These are phyloP conservation scores for Sitobion miscanthi DNA, from an alignment of 1,140 invertebrate genomes.

Conservation along the genomic window DNA sequence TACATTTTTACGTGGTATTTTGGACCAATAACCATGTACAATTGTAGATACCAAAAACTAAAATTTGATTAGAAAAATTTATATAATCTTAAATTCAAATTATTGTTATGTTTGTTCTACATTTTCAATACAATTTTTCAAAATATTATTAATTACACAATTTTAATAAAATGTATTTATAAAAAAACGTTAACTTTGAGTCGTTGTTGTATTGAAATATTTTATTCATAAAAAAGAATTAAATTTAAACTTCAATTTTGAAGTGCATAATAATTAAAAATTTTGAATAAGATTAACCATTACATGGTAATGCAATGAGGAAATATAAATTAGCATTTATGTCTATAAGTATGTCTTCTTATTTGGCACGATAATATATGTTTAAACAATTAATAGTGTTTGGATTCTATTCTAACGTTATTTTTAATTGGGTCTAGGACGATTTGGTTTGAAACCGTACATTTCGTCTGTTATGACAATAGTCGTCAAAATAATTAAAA, in stretches of 20 bases:
- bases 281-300: not conserved
- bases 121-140: not conserved
- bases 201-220: no score
- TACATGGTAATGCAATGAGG: not conserved
- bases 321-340: not conserved
- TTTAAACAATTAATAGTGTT: not conserved
- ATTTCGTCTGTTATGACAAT: not conserved
- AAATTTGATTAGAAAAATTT: not conserved
- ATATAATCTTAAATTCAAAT: no score
- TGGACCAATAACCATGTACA: no score
- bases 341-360: not conserved
- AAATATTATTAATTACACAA: not conserved
- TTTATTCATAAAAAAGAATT: no score
- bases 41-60: not conserved
- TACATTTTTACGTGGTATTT: no score
- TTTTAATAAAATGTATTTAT: not conserved
- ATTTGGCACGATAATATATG: not conserved
- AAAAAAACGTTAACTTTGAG: no score
- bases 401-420: not conserved
- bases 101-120: not conserved
- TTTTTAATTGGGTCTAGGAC: conserved; percentile 1
- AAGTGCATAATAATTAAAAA: not conserved
- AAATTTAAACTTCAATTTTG: no score
- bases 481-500: not conserved
- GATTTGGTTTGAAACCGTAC: not conserved